Percentiles rank a stretch among this genome's conserved stretches.
phyloP scores from a whole-genome alignment of 2,888 invertebrate species.

The Asteroscopus sphinx region DNA sequence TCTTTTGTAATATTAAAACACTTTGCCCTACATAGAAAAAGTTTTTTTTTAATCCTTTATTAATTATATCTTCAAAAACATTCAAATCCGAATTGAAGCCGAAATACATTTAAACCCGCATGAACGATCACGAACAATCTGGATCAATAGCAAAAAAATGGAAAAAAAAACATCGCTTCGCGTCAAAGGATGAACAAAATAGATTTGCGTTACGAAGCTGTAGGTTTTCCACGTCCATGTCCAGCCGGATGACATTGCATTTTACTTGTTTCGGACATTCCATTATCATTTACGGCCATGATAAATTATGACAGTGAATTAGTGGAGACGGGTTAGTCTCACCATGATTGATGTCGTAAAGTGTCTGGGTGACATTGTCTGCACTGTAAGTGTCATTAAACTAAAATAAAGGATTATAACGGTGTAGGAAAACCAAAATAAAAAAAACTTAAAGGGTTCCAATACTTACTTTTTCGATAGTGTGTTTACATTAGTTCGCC shows the following conservation, averaged over 20 bases:
- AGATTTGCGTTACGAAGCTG: constrained; percentile 13
- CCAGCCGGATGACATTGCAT: constrained; percentile 40
- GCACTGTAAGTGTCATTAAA: constrained; percentile 3
- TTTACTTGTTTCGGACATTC: constrained; percentile 48
- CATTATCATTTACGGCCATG: constrained; percentile 41
- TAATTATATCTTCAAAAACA: background rate
- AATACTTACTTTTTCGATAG: too few relatives aligned
- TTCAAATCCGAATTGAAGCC: background rate
- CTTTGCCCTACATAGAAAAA: too few relatives aligned
- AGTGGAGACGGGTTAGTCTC: constrained; percentile 23
- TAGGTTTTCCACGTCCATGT: too few relatives aligned
- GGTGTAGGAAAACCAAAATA: too few relatives aligned
- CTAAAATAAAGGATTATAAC: background rate
- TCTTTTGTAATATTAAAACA: too few relatives aligned
- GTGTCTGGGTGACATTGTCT: constrained; percentile 11
- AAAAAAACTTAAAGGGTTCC: too few relatives aligned
- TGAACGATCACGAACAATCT: constrained; percentile 1
- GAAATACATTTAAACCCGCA: background rate
- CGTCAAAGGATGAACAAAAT: constrained; percentile 34
- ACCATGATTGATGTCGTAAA: constrained; percentile 36
- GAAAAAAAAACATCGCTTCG: constrained; percentile 16
- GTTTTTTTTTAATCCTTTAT: too few relatives aligned
- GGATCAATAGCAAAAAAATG: constrained; percentile 4
- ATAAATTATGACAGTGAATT: constrained; percentile 50
- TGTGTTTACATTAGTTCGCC: too few relatives aligned